phyloP scores from a whole-genome alignment of 2,113 vertebrate species.

The Candoia aspera region DNA sequence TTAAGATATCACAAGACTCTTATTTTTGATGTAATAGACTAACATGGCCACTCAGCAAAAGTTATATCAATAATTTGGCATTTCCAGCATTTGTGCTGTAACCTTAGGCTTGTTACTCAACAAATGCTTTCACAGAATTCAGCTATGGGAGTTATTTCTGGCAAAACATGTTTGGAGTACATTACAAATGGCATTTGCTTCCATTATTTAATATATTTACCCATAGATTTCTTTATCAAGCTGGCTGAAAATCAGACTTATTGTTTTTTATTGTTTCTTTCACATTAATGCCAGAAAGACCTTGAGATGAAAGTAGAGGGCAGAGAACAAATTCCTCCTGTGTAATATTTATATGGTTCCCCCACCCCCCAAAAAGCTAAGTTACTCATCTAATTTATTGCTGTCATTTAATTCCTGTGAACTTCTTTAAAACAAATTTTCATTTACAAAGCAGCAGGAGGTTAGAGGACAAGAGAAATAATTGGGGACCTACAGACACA shows the following conservation, averaged over 20 bases:
- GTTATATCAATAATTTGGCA: not conserved
- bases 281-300: not conserved
- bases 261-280: not conserved
- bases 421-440: conserved; percentile 29
- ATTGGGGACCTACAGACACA: not conserved
- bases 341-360: conserved; percentile 33
- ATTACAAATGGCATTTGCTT: not conserved
- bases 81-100: not conserved
- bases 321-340: conserved; percentile 52
- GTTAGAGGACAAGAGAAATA: not conserved
- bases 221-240: not conserved
- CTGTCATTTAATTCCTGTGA: conserved; percentile 24
- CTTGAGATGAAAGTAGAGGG: conserved; percentile 23
- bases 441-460: conserved; percentile 57
- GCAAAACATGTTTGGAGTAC: not conserved
- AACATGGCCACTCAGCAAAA: not conserved
- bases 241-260: not conserved
- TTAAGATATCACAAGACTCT: not conserved
- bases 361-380: not conserved
- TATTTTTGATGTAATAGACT: not conserved
- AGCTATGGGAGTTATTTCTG: not conserved
- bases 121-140: not conserved
- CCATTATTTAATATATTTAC: not conserved
- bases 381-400: conserved; percentile 45
- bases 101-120: not conserved